Conservation (phyloP, 2,888 invertebrate genomes). For the Mellilla xanthometata region DNA sequence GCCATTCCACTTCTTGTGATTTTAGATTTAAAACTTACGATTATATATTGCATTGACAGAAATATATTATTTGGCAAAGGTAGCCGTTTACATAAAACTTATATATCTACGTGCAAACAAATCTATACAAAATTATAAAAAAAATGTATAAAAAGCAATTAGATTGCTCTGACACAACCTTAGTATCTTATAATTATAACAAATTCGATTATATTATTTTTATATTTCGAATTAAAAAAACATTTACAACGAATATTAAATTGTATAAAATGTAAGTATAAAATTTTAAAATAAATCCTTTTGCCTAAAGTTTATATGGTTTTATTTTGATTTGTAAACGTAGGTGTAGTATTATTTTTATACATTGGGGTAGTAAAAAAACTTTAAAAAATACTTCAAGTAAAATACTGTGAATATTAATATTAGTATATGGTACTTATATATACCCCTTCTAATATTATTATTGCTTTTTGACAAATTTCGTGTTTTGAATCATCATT, state of each 20-base stretch:
- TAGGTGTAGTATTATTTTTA: constrained; percentile 43
- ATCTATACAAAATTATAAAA: constrained; percentile 41
- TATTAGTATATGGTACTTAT: too few relatives aligned
- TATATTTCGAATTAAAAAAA: constrained; percentile 29
- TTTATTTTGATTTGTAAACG: constrained; percentile 44
- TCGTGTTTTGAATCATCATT: too few relatives aligned
- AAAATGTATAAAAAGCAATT: constrained; percentile 57
- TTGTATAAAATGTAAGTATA: constrained; percentile 39
- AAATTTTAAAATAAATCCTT: constrained; percentile 46
- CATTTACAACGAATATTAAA: constrained; percentile 41
- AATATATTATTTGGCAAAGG: constrained; percentile 26
- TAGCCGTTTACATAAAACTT: constrained; percentile 17
- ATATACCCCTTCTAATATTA: too few relatives aligned
- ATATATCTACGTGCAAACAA: constrained; percentile 24
- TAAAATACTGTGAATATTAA: too few relatives aligned
- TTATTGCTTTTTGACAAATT: too few relatives aligned
- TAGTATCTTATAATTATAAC: constrained; percentile 37
- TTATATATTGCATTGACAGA: constrained; percentile 24
- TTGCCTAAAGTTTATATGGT: constrained; percentile 49
- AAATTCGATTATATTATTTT: constrained; percentile 22
- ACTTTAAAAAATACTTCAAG: too few relatives aligned
- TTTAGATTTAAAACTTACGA: neutral
- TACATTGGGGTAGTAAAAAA: constrained; percentile 62
- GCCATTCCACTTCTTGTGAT: too few relatives aligned
- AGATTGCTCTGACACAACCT: constrained; percentile 72